Percentiles rank a stretch among this genome's conserved stretches.
Evolutionary conservation across 2,113 vertebrate genomes (phyloP).

Genomic region (Myotis lucifugus): DNA sequence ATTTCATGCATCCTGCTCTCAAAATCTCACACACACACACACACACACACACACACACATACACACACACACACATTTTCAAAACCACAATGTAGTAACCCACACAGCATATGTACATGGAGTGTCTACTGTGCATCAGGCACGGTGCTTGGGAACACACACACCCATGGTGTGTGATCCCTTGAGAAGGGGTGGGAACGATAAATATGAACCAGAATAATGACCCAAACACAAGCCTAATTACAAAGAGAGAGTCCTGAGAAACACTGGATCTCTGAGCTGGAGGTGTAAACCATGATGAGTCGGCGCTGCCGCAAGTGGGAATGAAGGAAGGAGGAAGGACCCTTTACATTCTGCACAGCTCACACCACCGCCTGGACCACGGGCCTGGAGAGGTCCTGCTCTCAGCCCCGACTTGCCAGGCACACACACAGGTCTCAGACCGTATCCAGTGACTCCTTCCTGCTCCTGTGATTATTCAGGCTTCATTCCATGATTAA

Average conservation of each 20-base stretch:
- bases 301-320: neutral
- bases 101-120: rapidly evolving
- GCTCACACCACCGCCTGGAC: neutral
- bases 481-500: conserved; percentile 4
- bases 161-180: neutral
- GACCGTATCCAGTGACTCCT: neutral
- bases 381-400: neutral
- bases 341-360: neutral
- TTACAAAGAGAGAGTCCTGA: neutral
- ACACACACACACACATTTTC: too few relatives aligned
- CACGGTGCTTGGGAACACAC: neutral
- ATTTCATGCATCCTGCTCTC: neutral
- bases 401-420: neutral
- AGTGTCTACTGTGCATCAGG: rapidly evolving
- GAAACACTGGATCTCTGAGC: neutral
- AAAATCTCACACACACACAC: too few relatives aligned
- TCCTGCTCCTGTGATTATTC: neutral
- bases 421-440: neutral
- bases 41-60: neutral
- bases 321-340: neutral
- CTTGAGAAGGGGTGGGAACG: neutral
- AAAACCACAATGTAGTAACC: neutral
- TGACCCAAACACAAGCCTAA: neutral
- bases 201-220: neutral
- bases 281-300: neutral